These are phyloP conservation scores for Loriculus beryllinus DNA, from an alignment of 2,797 vertebrate species.

Conservation along the genomic window DNA sequence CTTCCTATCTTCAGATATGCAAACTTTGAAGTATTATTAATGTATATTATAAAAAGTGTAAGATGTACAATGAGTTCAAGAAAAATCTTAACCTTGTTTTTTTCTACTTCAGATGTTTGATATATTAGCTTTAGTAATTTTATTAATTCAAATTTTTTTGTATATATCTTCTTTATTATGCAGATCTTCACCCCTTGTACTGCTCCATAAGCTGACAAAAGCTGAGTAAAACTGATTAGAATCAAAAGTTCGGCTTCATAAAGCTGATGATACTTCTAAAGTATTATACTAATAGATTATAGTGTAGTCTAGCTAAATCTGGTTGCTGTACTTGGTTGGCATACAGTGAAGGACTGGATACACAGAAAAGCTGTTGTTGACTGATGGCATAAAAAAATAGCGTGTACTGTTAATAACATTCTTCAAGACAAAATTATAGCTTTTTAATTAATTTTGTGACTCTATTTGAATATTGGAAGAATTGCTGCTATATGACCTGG, in stretches of 20 bases:
- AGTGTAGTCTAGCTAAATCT: neutral
- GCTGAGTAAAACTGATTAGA: neutral
- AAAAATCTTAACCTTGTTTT: constrained; percentile 5
- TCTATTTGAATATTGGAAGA: neutral
- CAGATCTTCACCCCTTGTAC: neutral
- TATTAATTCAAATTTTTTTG: constrained; percentile 15
- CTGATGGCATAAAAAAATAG: neutral
- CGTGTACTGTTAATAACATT: neutral
- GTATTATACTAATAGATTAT: neutral
- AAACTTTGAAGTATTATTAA: constrained; percentile 1
- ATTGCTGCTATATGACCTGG: neutral
- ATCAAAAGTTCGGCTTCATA: neutral
- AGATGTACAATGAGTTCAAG: neutral
- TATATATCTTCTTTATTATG: neutral
- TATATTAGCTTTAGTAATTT: neutral
- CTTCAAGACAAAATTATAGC: neutral
- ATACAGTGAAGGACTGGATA: neutral
- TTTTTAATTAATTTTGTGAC: neutral
- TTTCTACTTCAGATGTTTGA: neutral
- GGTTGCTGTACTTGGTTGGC: neutral
- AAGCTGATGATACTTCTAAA: neutral
- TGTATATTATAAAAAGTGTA: neutral
- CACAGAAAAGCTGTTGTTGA: neutral
- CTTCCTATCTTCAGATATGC: neutral
- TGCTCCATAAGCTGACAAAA: neutral